Conservation (phyloP, 2,888 invertebrate species). For the Drosophila kanekoi region DNA sequence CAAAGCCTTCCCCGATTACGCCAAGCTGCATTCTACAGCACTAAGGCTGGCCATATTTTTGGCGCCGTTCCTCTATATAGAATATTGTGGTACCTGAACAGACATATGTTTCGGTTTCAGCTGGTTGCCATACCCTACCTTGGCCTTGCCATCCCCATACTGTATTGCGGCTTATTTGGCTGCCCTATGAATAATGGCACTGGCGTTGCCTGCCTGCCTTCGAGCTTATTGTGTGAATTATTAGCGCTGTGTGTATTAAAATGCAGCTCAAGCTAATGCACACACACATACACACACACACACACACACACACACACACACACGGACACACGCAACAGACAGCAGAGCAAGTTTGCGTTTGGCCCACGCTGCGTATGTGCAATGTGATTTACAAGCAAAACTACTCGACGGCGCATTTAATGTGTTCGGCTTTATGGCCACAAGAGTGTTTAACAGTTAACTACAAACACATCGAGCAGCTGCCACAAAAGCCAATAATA, state of each 20-base stretch:
- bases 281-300: conserved; percentile 11
- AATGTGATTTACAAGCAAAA: conserved; percentile 70
- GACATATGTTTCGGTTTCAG: conserved; percentile 50
- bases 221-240: conserved; percentile 76
- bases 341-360: conserved; percentile 27
- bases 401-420: conserved; percentile 54
- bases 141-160: background rate
- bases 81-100: conserved; percentile 42
- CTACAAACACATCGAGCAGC: conserved; percentile 31
- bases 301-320: conserved; percentile 24
- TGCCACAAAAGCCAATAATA: conserved; percentile 32
- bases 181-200: conserved; percentile 70
- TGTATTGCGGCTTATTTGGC: conserved; percentile 40
- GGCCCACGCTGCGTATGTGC: conserved; percentile 60
- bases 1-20: background rate
- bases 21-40: conserved; percentile 13
- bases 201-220: conserved; percentile 40
- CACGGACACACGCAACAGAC: conserved; percentile 19
- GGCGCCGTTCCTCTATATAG: conserved; percentile 13
- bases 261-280: conserved; percentile 77
- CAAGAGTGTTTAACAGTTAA: conserved; percentile 50
- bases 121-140: background rate
- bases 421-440: conserved; percentile 50
- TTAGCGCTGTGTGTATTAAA: conserved; percentile 78
- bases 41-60: conserved; percentile 62